Evolutionary conservation across 2,113 vertebrate species (phyloP).

Genomic region (Petrocephalus zakoni): DNA sequence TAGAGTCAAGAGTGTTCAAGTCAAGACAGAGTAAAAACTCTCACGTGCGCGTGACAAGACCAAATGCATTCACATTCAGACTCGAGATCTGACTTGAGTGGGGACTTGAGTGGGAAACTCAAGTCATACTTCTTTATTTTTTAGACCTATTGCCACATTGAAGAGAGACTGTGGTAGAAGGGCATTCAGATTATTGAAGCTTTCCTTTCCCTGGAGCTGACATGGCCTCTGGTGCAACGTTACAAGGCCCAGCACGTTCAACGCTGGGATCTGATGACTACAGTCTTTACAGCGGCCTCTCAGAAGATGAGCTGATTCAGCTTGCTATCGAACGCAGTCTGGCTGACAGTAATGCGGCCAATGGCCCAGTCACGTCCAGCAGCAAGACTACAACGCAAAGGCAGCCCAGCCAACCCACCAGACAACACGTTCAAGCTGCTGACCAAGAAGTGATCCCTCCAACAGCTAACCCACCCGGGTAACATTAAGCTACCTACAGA

Average conservation of each 20-base stretch:
- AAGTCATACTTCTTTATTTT: background rate
- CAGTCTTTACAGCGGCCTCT: conserved; percentile 77
- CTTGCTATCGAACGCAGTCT: conserved; percentile 87
- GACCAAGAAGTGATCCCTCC: conserved; percentile 7
- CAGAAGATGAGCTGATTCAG: conserved; percentile 82
- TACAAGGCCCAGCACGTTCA: conserved; percentile 19
- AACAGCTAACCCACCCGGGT: conserved; percentile 20
- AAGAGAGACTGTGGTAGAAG: background rate
- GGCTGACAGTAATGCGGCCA: conserved; percentile 44
- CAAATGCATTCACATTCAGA: background rate
- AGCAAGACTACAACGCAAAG: conserved; percentile 20
- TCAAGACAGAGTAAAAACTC: background rate
- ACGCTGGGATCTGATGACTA: conserved; percentile 71
- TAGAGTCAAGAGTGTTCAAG: background rate
- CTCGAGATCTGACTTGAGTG: background rate
- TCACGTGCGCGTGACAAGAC: background rate
- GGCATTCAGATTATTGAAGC: background rate
- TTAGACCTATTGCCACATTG: background rate
- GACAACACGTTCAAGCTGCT: background rate
- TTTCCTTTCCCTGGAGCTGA: background rate
- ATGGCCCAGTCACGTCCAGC: conserved; percentile 34
- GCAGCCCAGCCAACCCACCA: background rate
- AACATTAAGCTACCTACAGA: background rate
- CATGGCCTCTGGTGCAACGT: conserved; percentile 42
- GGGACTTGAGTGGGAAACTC: too few relatives aligned